A percentile compares a stretch with the other conserved stretches of the same genome.
Conservation (phyloP, 2,797 vertebrate species). For the Coilia nasus region DNA sequence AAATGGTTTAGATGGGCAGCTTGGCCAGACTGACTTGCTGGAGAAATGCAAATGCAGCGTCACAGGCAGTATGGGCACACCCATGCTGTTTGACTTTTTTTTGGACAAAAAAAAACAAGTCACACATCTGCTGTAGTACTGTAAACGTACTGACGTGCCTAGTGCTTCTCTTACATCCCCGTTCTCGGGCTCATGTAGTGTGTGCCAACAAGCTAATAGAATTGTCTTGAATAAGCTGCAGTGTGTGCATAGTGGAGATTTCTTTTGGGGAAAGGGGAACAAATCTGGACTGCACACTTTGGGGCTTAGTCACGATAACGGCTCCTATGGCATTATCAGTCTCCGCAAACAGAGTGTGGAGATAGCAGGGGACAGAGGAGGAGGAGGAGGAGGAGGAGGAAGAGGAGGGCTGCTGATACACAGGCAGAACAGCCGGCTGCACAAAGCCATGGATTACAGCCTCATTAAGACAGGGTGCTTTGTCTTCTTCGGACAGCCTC, state of each 20-base stretch:
- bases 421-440: neutral
- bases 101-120: neutral
- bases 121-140: neutral
- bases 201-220: neutral
- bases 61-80: no score
- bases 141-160: neutral
- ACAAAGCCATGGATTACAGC: slow-evolving; percentile 11
- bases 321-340: slow-evolving; percentile 12
- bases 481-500: neutral
- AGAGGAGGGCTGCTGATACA: neutral
- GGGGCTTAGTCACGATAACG: slow-evolving; percentile 9
- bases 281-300: slow-evolving; percentile 3
- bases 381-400: neutral
- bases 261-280: neutral
- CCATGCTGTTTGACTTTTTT: neutral
- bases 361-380: neutral
- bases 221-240: neutral
- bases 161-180: neutral
- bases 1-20: no score
- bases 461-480: slow-evolving; percentile 15
- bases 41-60: no score
- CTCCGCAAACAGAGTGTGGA: neutral
- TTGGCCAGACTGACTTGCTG: no score
- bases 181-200: neutral
- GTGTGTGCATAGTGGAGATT: neutral